phyloP scores from a whole-genome alignment of 2,888 invertebrate species.

The Thereva unica region DNA sequence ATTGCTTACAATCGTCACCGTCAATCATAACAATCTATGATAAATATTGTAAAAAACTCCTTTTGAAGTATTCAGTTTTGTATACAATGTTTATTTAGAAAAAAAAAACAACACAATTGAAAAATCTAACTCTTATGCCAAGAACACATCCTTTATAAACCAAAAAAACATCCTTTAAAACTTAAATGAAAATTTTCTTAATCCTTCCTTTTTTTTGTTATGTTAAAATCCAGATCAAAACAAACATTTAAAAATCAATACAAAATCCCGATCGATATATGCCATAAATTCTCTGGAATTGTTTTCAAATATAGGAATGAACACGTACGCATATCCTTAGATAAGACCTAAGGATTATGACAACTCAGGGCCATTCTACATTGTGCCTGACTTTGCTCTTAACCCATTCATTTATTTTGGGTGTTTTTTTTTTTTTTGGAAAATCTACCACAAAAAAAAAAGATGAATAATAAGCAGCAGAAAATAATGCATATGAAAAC shows the following conservation, averaged over 20 bases:
- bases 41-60: no score
- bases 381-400: conserved; percentile 18
- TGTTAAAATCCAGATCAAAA: conserved; percentile 2
- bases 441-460: background rate
- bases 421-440: background rate
- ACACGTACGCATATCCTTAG: background rate
- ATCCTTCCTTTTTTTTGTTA: conserved; percentile 2
- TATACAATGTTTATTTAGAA: no score
- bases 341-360: conserved; percentile 17
- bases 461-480: conserved; percentile 21
- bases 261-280: background rate
- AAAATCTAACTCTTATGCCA: no score
- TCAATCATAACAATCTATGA: no score
- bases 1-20: no score
- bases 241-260: background rate
- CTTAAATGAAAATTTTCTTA: background rate
- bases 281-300: background rate
- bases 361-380: conserved; percentile 1
- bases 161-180: background rate
- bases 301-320: background rate
- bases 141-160: no score
- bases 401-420: background rate
- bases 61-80: no score
- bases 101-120: no score
- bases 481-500: background rate